phyloP scores from a whole-genome alignment of 1,140 invertebrate genomes.

The Nylanderia fulva region DNA sequence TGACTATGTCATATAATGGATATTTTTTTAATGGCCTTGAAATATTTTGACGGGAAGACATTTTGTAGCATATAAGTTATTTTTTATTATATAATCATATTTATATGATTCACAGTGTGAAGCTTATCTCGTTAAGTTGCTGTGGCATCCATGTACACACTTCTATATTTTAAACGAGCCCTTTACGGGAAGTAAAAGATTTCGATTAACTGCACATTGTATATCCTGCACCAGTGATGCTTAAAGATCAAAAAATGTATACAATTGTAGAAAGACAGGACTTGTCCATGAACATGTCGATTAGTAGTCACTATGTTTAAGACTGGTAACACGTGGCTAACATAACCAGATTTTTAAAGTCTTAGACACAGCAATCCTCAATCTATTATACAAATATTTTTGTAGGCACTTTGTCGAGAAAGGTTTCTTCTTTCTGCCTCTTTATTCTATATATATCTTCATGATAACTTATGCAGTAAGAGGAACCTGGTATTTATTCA shows the following conservation, averaged over 20 bases:
- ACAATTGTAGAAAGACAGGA: constrained; percentile 54
- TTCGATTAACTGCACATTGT: constrained; percentile 29
- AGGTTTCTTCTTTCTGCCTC: constrained; percentile 80
- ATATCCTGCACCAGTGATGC: constrained; percentile 49
- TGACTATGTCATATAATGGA: constrained; percentile 66
- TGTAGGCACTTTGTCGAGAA: constrained; percentile 81
- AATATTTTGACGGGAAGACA: constrained; percentile 70
- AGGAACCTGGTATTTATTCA: constrained; percentile 71
- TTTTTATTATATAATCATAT: constrained; percentile 74
- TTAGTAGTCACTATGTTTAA: constrained; percentile 79
- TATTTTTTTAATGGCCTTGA: constrained; percentile 73
- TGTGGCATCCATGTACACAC: constrained; percentile 41
- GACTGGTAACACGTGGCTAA: constrained; percentile 73
- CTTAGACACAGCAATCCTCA: constrained; percentile 78
- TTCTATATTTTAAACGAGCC: constrained; percentile 42
- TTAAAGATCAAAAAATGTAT: constrained; percentile 38
- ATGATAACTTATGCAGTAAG: constrained; percentile 69
- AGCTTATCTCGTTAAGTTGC: constrained; percentile 60
- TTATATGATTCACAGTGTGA: constrained; percentile 64
- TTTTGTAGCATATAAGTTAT: constrained; percentile 69
- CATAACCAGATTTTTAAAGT: constrained; percentile 59
- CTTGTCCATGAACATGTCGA: constrained; percentile 65
- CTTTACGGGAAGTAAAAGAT: neutral
- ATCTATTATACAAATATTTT: constrained; percentile 82
- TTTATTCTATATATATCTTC: constrained; percentile 76